Conservation (phyloP, 2,888 invertebrate species). For the Diarsia dahlii region DNA sequence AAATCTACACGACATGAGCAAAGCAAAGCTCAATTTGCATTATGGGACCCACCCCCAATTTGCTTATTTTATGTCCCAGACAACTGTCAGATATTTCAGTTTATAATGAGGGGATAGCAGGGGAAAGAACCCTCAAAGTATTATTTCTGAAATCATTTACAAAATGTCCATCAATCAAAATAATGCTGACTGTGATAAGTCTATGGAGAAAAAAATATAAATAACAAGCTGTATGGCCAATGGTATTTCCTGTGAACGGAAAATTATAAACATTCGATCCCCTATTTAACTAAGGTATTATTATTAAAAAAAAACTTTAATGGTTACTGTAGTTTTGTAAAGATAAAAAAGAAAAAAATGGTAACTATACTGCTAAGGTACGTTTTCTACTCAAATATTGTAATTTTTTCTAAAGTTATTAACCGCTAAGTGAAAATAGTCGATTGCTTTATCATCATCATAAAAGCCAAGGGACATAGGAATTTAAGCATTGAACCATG, state of each 20-base stretch:
- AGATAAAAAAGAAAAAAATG: neutral
- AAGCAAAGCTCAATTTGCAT: neutral
- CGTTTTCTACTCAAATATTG: neutral
- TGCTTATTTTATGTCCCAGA: slow-evolving; percentile 12
- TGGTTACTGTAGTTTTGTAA: neutral
- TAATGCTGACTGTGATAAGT: slow-evolving; percentile 23
- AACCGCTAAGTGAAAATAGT: neutral
- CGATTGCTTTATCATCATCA: neutral
- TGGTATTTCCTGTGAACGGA: neutral
- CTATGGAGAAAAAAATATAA: slow-evolving; percentile 8
- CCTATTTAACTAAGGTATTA: neutral
- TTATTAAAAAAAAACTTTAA: neutral
- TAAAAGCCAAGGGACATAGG: neutral
- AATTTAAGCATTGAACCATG: neutral
- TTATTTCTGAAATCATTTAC: slow-evolving; percentile 30
- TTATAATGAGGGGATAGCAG: slow-evolving; percentile 25
- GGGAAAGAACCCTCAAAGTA: slow-evolving; percentile 6
- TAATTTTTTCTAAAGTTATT: neutral
- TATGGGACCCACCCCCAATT: neutral
- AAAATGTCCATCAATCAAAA: slow-evolving; percentile 41
- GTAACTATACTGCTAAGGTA: neutral
- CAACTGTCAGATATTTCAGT: slow-evolving; percentile 38
- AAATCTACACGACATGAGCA: too few relatives aligned
- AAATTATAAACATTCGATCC: neutral
- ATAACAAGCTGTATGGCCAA: neutral